These are phyloP conservation scores for Meteorus sp. DNA, from an alignment of 1,140 invertebrate species.

Conservation along the genomic window DNA sequence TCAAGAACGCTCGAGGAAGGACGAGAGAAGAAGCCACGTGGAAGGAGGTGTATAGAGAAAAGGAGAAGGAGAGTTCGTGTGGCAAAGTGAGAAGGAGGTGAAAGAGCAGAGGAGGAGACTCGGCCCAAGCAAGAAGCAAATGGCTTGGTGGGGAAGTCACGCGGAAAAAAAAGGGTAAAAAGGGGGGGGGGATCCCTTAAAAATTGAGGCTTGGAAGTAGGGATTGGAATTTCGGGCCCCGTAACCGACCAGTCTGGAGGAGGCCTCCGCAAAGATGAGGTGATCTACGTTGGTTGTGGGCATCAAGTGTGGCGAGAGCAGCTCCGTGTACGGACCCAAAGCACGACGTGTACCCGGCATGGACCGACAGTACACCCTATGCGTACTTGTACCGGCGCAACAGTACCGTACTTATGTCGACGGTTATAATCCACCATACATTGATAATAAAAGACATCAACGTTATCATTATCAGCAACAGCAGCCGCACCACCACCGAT, in stretches of 20 bases:
- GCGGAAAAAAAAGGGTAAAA: conserved; percentile 47
- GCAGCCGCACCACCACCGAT: conserved; percentile 20
- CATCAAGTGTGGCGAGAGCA: too few species aligned
- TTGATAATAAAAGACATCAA: conserved; percentile 23
- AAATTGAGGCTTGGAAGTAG: conserved; percentile 55
- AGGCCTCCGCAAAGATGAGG: conserved; percentile 58
- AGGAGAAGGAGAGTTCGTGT: conserved; percentile 19
- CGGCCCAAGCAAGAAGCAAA: conserved; percentile 34
- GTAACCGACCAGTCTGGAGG: conserved; percentile 55
- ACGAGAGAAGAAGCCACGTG: conserved; percentile 26
- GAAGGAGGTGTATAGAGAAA: conserved; percentile 14
- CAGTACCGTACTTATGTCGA: conserved; percentile 55
- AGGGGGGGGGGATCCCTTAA: conserved; percentile 56
- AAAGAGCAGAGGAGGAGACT: conserved; percentile 28
- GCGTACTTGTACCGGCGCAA: conserved; percentile 57
- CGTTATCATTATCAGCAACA: conserved; percentile 36
- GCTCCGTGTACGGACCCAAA: conserved; percentile 25
- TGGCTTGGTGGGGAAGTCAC: conserved; percentile 40
- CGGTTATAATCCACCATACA: conserved; percentile 24
- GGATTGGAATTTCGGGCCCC: conserved; percentile 59
- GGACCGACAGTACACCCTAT: conserved; percentile 58
- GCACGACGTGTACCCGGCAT: conserved; percentile 49
- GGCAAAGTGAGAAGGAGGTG: conserved; percentile 18
- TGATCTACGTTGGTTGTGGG: too few species aligned
- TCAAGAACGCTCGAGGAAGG: conserved; percentile 28